Evolutionary conservation across 2,797 vertebrate species (phyloP), one percentile per base, ranked within the genome.

Genomic region (Emys orbicularis): DNA sequence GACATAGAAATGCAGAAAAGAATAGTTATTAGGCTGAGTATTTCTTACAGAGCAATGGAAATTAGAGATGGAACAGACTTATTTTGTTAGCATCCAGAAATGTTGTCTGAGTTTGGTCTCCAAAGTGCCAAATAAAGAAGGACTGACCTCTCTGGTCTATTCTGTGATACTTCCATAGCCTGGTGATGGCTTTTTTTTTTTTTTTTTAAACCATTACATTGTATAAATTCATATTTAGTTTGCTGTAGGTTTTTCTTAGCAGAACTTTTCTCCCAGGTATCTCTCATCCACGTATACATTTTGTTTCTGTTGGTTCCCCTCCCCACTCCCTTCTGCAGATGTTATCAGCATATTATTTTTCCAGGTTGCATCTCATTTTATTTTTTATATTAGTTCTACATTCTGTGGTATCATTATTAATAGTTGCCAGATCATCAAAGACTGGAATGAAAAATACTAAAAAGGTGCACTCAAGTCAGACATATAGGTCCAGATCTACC

Each of bases 251-350:
- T 88, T 16, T 23, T 95, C 50, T 77, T 86, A 90, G 81, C 4
- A 88, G 49, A 84, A 34, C 1, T 89, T 92, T 95, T 91, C 77
- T 27, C 15, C 79, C 84, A 91, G 25, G 29, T 83, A 61, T 90
- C 34, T 92, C 27, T 68, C 50, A 89, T 90, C 68, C 54, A 56
- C 21, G 53, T 54, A 10, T 81, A 27, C 8, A 41, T 77, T 41
- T 49, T 79, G 49, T 44, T 87, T 83, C 25, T 23, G 25, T 86
- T 76, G 79, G 84, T 37, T 82, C 53, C 27, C 9, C 56, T 27
- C 92, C 87, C 93, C 90, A 21, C 34, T 31, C 80, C 91, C 81
- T 89, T 47, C 95, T 76, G 12, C 81, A 80, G 34, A 12, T 81
- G 88, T 21, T 79, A 84, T 53, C 53, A 90, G 5, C 44, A 81